Base-by-base conservation (phyloP, 2,113 vertebrate genomes). In the Menura novaehollandiae region DNA sequence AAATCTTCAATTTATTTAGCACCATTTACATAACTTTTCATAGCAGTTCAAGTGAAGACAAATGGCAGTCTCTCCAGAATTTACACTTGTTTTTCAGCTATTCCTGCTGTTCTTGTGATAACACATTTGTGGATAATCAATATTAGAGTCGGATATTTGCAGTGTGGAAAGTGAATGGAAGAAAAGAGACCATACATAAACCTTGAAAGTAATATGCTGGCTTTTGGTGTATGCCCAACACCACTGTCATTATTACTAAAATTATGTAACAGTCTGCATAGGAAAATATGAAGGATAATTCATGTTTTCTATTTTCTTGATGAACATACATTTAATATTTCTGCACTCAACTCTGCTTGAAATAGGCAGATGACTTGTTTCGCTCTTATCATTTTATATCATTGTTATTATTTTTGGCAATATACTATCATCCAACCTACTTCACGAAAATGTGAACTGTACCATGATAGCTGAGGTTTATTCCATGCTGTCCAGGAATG, bases 11-110 rank as follows among this genome's bases (percentile, higher is more conserved):
- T 93, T 96, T 94, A 35, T 82, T 96, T 88, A 49, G 2, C 49
- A 35, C 20, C 90, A 43, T 95, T 93, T 91, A 76, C 26, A n/a
- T 63, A 67, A 56, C 30, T 96, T 97, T 97, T 78, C 75, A n/a
- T 64, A 74, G 15, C 8, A 66, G n/a, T 59, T 91, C 41, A 95
- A 72, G 33, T 71, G 75, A 90, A 90, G 78, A 80, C 46, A 94
- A 64, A 71, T 92, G 55, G 7, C 49, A 73, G 43, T 89, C 28
- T 92, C 73, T 85, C 52, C 68, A 88, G 80, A 91, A 93, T 79
- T 88, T 89, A 9, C 26, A 20, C 33, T 87, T 90, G 19, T 11
- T 94, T 96, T 97, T 93, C 64, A 92, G 51, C 15, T 41, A 52
- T 91, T 94, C 10, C 39, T 69, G 10, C 23, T 59, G 18, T 28